Conservation (phyloP, 2,888 invertebrate genomes). For the Drosophila bunnanda region DNA sequence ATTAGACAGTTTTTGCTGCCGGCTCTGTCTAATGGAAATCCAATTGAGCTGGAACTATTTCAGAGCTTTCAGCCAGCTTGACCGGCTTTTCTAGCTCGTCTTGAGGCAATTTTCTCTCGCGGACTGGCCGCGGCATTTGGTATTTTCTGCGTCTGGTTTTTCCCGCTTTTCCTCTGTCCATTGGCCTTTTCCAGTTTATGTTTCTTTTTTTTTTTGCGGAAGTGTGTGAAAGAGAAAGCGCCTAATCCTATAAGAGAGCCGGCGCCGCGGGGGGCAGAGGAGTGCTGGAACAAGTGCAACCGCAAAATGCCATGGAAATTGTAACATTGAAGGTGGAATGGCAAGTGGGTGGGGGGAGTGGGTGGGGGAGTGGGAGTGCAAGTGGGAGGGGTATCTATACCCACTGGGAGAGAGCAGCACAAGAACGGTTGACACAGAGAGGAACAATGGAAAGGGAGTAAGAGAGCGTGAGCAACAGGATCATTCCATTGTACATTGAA, state of each 20-base stretch:
- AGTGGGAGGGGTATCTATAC: neutral
- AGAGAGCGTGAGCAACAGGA: constrained; percentile 2
- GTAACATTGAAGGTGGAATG: constrained; percentile 43
- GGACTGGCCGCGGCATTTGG: constrained; percentile 26
- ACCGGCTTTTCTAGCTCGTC: constrained; percentile 57
- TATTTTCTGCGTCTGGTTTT: constrained; percentile 62
- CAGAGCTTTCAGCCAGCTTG: constrained; percentile 53
- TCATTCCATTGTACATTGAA: neutral
- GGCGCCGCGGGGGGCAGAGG: neutral
- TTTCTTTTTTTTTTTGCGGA: constrained; percentile 52
- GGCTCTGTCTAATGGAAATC: constrained; percentile 28
- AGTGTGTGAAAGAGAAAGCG: constrained; percentile 78
- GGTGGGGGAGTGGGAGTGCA: constrained; percentile 30
- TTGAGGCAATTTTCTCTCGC: constrained; percentile 57
- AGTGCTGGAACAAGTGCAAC: constrained; percentile 63
- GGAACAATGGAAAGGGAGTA: neutral
- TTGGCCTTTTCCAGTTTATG: constrained; percentile 45
- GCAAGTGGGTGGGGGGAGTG: constrained; percentile 53
- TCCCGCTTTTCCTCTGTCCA: constrained; percentile 63
- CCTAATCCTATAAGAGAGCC: constrained; percentile 71
- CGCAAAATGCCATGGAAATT: constrained; percentile 54
- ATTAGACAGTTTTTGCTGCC: constrained; percentile 48
- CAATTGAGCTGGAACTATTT: constrained; percentile 47
- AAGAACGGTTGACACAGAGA: neutral
- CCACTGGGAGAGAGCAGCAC: neutral